Percentiles rank a stretch among this genome's conserved stretches.
These are phyloP conservation scores for Scaptomyza montana DNA, from an alignment of 1,140 invertebrate species.

Conservation along the genomic window DNA sequence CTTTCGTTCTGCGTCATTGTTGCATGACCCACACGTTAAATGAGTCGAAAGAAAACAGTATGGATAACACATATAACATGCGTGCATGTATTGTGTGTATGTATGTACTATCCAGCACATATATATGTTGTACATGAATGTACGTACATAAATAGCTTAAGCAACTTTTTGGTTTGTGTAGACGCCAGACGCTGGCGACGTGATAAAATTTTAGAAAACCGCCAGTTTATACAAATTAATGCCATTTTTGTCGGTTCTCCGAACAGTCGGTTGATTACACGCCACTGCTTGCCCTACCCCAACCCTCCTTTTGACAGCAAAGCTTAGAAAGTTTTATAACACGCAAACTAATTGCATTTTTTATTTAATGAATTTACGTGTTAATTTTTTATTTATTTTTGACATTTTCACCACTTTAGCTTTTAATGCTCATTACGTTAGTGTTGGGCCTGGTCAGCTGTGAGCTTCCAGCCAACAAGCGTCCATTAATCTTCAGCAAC, in stretches of 20 bases:
- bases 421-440: conserved; percentile 38
- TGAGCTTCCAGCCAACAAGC: conserved; percentile 56
- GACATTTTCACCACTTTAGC: conserved; percentile 45
- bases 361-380: conserved; percentile 27
- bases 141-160: conserved; percentile 38
- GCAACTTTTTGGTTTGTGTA: conserved; percentile 51
- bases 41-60: conserved; percentile 37
- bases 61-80: conserved; percentile 26
- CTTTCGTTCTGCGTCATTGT: conserved; percentile 63
- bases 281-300: background rate
- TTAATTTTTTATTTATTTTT: conserved; percentile 20
- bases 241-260: conserved; percentile 58
- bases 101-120: background rate
- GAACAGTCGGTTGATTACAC: conserved; percentile 49
- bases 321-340: conserved; percentile 69
- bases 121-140: conserved; percentile 10
- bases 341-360: conserved; percentile 56
- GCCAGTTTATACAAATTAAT: conserved; percentile 73
- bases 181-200: conserved; percentile 58
- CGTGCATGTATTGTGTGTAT: background rate
- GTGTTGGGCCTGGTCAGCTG: conserved; percentile 51
- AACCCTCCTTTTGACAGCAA: conserved; percentile 21
- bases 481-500: conserved; percentile 60
- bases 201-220: conserved; percentile 81
- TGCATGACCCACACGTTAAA: conserved; percentile 51